These are phyloP conservation scores for Plusia festucae DNA, from an alignment of 2,888 invertebrate genomes.

Conservation along the genomic window DNA sequence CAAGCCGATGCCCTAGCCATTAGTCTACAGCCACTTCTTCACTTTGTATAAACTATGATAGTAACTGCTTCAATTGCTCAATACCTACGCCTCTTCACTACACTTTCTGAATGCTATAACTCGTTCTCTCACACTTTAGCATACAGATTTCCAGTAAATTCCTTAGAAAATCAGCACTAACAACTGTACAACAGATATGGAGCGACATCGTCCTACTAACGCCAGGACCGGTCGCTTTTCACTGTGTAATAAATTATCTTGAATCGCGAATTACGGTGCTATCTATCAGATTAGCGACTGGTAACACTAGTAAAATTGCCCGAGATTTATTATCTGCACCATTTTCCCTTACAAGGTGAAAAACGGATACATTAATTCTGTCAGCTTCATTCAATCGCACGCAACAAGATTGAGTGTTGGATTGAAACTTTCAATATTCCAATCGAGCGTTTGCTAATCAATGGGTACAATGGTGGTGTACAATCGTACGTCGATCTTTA, in stretches of 20 bases:
- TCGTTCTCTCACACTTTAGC: constrained; percentile 15
- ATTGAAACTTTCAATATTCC: constrained; percentile 9
- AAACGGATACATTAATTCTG: constrained; percentile 40
- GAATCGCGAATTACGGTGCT: constrained; percentile 37
- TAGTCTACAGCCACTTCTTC: no score
- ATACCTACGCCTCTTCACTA: not conserved
- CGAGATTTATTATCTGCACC: constrained; percentile 39
- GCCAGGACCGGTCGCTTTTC: constrained; percentile 65
- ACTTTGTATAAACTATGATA: no score
- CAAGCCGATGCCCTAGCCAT: no score
- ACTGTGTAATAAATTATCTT: constrained; percentile 56
- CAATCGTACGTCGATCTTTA: constrained; percentile 10
- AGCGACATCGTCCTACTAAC: constrained; percentile 65
- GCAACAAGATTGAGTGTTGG: constrained; percentile 27
- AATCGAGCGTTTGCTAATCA: constrained; percentile 23
- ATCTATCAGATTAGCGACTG: constrained; percentile 50
- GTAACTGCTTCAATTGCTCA: not conserved
- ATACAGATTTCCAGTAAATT: constrained; percentile 46
- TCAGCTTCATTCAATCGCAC: constrained; percentile 25
- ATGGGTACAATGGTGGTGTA: constrained; percentile 11
- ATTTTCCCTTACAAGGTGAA: constrained; percentile 37
- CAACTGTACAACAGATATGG: constrained; percentile 64
- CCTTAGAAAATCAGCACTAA: constrained; percentile 45
- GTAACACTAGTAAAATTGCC: constrained; percentile 35
- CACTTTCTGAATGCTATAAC: constrained; percentile 22